Base-by-base conservation (phyloP, 1,140 invertebrate species). In the Zaprionus kolodkinae region DNA sequence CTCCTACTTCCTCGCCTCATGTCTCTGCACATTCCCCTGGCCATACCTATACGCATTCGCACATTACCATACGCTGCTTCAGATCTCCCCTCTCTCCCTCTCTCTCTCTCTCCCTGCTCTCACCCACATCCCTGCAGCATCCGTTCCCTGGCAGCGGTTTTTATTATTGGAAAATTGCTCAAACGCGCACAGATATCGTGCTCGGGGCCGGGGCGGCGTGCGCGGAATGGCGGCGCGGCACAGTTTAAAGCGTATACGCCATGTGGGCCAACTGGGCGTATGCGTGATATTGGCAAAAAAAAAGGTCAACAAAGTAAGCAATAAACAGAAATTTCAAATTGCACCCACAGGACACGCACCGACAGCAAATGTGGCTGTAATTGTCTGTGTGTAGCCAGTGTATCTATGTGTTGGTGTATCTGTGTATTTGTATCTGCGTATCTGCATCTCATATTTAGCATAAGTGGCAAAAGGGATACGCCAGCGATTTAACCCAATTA, bases 251-350 rank as follows among this genome's bases (percentile, higher is more conserved):
- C 15, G 30, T 25, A 30, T 40, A 55, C 38, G n/a, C 40, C n/a
- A 17, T 45, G 45, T 17, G 45, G 15, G 45, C 15, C 45, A n/a
- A 21, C 21, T 21, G 40, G 15, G 52, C 30, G 59, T 68, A 45
- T 69, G 65, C 38, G 57, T 57, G 48, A 63, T 68, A 69, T 74
- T 68, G 57, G 36, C 56, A 61, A 61, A 30, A 38, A 63, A 61
- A 68, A 75, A 72, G 50, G 59, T 68, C 50, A 75, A 69, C 65
- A 68, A 60, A 59, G 52, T 56, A 70, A 70, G 66, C 72, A 61
- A 73, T 68, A 73, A 73, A 68, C 54, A 57, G 59, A 69, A 68
- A 62, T 69, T 74, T 74, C 50, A 40, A 69, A 74, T 74, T 69
- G 68, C 43, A 69, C 72, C 57, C 65, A 36, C 13, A 63, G 59